phyloP scores from a whole-genome alignment of 2,113 vertebrate genomes.

The Acanthochromis polyacanthus region DNA sequence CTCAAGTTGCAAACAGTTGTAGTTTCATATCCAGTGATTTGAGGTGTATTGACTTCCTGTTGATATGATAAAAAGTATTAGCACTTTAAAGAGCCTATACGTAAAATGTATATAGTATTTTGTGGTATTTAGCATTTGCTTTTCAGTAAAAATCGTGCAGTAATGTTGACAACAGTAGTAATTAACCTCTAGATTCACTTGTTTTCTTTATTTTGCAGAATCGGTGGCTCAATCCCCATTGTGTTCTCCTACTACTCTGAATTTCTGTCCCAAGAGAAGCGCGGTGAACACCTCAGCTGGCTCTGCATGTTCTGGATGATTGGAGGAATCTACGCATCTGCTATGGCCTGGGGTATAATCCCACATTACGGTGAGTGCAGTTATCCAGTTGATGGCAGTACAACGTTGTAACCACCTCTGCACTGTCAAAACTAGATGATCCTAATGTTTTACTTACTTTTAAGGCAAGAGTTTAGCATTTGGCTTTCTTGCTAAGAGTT shows the following conservation, averaged over 20 bases:
- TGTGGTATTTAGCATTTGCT: not conserved
- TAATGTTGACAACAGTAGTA: not conserved
- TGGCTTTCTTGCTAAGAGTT: too few species aligned
- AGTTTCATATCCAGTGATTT: not conserved
- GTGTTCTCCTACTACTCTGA: slow-evolving; percentile 99
- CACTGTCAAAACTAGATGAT: too few species aligned
- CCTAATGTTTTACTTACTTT: too few species aligned
- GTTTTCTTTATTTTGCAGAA: slow-evolving; percentile 82
- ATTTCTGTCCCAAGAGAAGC: slow-evolving; percentile 97
- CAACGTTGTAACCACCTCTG: not conserved
- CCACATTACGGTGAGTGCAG: slow-evolving; percentile 94
- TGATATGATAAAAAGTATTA: not conserved
- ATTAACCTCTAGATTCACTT: slow-evolving; percentile 5
- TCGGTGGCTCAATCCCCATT: slow-evolving; percentile 97
- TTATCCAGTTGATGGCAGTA: not conserved
- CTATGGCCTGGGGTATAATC: slow-evolving; percentile 99
- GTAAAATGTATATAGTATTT: not conserved
- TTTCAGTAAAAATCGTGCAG: not conserved
- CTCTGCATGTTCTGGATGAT: slow-evolving; percentile 99
- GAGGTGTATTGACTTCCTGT: not conserved
- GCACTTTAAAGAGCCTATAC: not conserved
- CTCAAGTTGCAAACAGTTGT: not conserved
- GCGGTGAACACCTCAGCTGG: slow-evolving; percentile 97
- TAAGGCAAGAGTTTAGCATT: too few species aligned
- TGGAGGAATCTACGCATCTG: slow-evolving; percentile 95